Evolutionary conservation across 1,140 invertebrate species (phyloP).

Genomic region (Vanessa atalanta): DNA sequence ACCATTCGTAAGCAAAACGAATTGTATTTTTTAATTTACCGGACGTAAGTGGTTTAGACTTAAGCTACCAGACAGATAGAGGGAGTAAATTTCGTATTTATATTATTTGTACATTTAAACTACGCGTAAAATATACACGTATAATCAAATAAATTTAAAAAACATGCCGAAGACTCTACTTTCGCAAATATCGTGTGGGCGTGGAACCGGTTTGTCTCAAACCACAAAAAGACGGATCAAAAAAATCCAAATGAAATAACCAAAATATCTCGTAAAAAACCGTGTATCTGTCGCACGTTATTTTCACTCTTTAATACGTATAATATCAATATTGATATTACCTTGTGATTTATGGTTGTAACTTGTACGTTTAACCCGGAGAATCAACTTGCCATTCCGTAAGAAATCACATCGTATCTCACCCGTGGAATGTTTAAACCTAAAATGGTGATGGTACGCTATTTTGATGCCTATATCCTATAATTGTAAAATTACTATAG

Average conservation of each 20-base stretch:
- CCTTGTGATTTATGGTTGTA: slow-evolving; percentile 63
- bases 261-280: background rate
- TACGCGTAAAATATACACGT: background rate
- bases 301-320: background rate
- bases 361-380: slow-evolving; percentile 53
- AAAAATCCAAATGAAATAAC: background rate
- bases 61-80: too few relatives aligned
- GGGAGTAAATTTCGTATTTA: too few relatives aligned
- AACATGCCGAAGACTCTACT: slow-evolving; percentile 20
- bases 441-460: background rate
- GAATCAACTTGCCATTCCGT: too few relatives aligned
- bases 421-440: too few relatives aligned
- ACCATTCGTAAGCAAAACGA: too few relatives aligned
- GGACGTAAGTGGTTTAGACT: too few relatives aligned
- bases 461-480: too few relatives aligned
- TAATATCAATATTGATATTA: slow-evolving; percentile 62
- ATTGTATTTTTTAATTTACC: too few relatives aligned
- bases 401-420: too few relatives aligned
- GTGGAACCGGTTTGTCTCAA: slow-evolving; percentile 41
- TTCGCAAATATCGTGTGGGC: slow-evolving; percentile 47
- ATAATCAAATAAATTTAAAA: background rate
- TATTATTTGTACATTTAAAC: too few relatives aligned
- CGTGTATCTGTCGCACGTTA: background rate
- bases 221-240: background rate
- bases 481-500: too few relatives aligned